A percentile compares a stretch with the other conserved stretches of the same genome.
Evolutionary conservation across 2,888 invertebrate genomes (phyloP).

Genomic region (Athetis lepigone): DNA sequence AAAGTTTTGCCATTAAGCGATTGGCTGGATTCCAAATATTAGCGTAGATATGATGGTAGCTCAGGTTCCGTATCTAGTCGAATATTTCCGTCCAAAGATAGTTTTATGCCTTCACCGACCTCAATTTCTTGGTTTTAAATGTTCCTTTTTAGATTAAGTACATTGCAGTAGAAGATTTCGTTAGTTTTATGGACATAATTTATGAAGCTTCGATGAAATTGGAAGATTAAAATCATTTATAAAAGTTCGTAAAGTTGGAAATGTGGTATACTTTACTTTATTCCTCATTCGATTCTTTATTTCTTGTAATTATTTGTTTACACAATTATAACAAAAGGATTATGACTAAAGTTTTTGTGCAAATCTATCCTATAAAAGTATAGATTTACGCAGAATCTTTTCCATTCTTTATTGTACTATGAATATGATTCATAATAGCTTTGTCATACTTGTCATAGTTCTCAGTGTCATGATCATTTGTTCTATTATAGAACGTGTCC

Average conservation of each 20-base stretch:
- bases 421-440: neutral
- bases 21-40: slow-evolving; percentile 53
- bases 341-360: too few species aligned
- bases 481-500: slow-evolving; percentile 30
- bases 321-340: too few species aligned
- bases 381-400: neutral
- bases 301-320: neutral
- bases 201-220: slow-evolving; percentile 11
- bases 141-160: slow-evolving; percentile 10
- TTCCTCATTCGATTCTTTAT: neutral
- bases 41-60: slow-evolving; percentile 37
- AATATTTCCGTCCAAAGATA: slow-evolving; percentile 29
- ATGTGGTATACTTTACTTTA: neutral
- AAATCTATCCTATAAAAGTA: too few species aligned
- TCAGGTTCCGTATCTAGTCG: slow-evolving; percentile 24
- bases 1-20: slow-evolving; percentile 37
- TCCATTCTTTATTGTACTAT: neutral
- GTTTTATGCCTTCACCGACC: slow-evolving; percentile 50
- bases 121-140: slow-evolving; percentile 27
- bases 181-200: slow-evolving; percentile 11
- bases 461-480: slow-evolving; percentile 24
- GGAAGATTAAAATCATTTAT: slow-evolving; percentile 1
- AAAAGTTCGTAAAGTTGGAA: neutral
- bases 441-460: slow-evolving; percentile 8
- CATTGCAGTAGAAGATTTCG: slow-evolving; percentile 1